Percentiles rank a stretch among this genome's conserved stretches.
Conservation (phyloP, 2,797 vertebrate genomes). For the Gymnocypris eckloni region DNA sequence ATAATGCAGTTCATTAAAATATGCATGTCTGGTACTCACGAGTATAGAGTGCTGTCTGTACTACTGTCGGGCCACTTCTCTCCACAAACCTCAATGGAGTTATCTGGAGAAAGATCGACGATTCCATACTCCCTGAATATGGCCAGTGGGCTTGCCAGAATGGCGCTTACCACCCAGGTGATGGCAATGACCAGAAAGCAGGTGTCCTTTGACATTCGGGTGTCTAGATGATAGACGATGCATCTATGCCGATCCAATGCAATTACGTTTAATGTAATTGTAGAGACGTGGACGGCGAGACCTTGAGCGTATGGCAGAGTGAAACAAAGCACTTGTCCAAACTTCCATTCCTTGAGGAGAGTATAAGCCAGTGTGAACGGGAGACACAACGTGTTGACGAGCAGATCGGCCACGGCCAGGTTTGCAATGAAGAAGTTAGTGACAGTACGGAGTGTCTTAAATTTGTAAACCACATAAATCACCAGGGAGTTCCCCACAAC, state of each 20-base stretch:
- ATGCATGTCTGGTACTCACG: slow-evolving; percentile 51
- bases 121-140: slow-evolving; percentile 91
- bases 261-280: slow-evolving; percentile 92
- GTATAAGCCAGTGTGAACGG: slow-evolving; percentile 95
- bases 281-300: slow-evolving; percentile 92
- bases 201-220: slow-evolving; percentile 89
- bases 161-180: slow-evolving; percentile 89
- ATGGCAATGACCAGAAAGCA: slow-evolving; percentile 90
- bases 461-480: slow-evolving; percentile 91
- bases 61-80: slow-evolving; percentile 92
- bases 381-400: slow-evolving; percentile 92
- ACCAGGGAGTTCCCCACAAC: slow-evolving; percentile 93
- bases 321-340: slow-evolving; percentile 89
- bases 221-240: slow-evolving; percentile 92
- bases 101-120: slow-evolving; percentile 85
- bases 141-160: slow-evolving; percentile 90
- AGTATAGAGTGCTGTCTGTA: slow-evolving; percentile 86
- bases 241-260: slow-evolving; percentile 90
- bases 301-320: slow-evolving; percentile 92
- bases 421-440: slow-evolving; percentile 97
- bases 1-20: slow-evolving; percentile 31
- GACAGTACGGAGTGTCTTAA: slow-evolving; percentile 93
- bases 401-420: slow-evolving; percentile 90
- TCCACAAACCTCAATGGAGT: slow-evolving; percentile 86
- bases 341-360: slow-evolving; percentile 90